Evolutionary conservation across 2,888 invertebrate species (phyloP).

Genomic region (Mythimna lalbum): DNA sequence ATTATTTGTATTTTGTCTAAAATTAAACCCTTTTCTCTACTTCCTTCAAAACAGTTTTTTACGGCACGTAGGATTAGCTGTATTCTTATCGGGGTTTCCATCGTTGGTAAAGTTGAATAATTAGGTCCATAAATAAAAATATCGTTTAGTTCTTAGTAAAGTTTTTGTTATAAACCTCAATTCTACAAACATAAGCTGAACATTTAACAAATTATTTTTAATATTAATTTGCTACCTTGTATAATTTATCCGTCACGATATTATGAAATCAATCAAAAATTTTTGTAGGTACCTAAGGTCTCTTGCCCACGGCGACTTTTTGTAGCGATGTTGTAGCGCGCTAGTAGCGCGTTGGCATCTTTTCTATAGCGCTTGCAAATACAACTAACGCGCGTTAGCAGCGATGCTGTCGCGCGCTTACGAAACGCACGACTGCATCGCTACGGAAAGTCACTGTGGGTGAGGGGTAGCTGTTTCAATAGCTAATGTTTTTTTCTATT

Average conservation of each 20-base stretch:
- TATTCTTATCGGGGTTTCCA: background rate
- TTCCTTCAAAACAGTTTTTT: background rate
- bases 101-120: background rate
- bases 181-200: background rate
- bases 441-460: too few species aligned
- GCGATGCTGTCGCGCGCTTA: too few species aligned
- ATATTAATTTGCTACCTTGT: background rate
- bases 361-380: too few species aligned
- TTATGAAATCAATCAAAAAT: slow-evolving; percentile 1
- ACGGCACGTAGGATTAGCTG: background rate
- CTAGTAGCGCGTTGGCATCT: too few species aligned
- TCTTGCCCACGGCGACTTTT: too few species aligned
- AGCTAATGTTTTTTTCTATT: too few species aligned
- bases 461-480: too few species aligned
- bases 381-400: too few species aligned
- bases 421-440: too few species aligned
- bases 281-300: background rate
- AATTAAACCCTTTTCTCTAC: background rate
- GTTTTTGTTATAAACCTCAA: background rate
- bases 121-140: background rate
- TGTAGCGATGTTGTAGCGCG: too few species aligned
- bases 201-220: background rate
- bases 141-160: background rate
- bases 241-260: background rate
- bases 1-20: background rate